These are phyloP conservation scores for Polypedilum vanderplanki DNA, from an alignment of 1,140 invertebrate species.

Conservation along the genomic window DNA sequence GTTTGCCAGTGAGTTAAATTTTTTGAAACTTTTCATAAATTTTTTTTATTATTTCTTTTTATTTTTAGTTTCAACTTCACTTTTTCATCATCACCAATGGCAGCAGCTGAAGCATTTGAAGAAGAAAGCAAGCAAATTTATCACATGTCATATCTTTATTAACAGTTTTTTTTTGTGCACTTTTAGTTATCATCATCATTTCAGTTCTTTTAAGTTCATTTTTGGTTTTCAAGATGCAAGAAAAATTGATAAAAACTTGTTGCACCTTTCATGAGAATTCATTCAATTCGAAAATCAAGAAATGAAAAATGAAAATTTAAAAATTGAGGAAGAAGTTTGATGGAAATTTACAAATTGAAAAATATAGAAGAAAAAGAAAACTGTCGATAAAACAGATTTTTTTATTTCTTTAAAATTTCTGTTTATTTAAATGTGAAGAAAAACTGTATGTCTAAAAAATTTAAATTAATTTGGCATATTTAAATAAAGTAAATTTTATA, in stretches of 20 bases:
- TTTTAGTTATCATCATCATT: slow-evolving; percentile 57
- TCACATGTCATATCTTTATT: slow-evolving; percentile 60
- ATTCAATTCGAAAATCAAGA: slow-evolving; percentile 35
- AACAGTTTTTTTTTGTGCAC: slow-evolving; percentile 52
- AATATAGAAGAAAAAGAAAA: too few relatives aligned
- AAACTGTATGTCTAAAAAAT: too few relatives aligned
- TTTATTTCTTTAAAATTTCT: too few relatives aligned
- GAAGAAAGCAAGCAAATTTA: slow-evolving; percentile 39
- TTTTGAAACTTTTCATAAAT: slow-evolving; percentile 39
- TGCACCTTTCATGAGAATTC: slow-evolving; percentile 56
- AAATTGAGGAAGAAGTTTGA: too few relatives aligned
- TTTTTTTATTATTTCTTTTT: too few relatives aligned
- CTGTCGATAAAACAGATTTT: too few relatives aligned
- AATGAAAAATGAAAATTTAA: too few relatives aligned
- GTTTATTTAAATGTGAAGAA: too few relatives aligned
- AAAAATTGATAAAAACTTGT: slow-evolving; percentile 54
- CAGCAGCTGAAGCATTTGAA: slow-evolving; percentile 31
- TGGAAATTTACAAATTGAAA: too few relatives aligned
- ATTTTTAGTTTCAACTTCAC: slow-evolving; percentile 46
- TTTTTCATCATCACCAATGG: slow-evolving; percentile 30
- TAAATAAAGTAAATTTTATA: too few relatives aligned
- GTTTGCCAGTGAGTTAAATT: slow-evolving; percentile 64
- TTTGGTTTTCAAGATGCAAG: slow-evolving; percentile 47
- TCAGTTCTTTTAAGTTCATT: slow-evolving; percentile 50
- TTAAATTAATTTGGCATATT: too few relatives aligned